These are phyloP conservation scores for Phocides pigmalion DNA, from an alignment of 1,140 invertebrate genomes.

Conservation along the genomic window DNA sequence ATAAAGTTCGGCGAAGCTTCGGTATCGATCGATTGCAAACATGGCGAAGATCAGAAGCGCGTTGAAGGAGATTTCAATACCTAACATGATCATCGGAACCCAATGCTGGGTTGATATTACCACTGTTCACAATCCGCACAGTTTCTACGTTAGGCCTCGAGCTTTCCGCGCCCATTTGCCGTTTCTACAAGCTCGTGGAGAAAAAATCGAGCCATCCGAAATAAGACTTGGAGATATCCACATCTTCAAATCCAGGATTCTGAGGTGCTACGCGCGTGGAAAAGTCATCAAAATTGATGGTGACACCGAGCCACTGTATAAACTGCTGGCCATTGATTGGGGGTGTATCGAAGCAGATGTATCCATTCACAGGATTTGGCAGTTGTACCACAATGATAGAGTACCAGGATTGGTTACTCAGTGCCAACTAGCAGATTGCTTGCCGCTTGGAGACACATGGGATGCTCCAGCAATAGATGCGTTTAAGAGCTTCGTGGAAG, in stretches of 20 bases:
- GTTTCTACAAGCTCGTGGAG: conserved; percentile 2
- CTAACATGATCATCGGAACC: conserved; percentile 30
- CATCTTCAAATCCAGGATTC: conserved; percentile 35
- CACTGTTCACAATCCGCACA: conserved; percentile 42
- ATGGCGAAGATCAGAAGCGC: background rate
- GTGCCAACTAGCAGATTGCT: conserved; percentile 40
- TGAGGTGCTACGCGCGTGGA: conserved; percentile 34
- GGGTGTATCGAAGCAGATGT: background rate
- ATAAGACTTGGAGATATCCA: conserved; percentile 19
- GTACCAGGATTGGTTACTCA: conserved; percentile 38
- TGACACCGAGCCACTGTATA: background rate
- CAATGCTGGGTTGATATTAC: conserved; percentile 39
- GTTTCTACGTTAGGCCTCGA: conserved; percentile 40
- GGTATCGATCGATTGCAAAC: background rate
- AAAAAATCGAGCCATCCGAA: background rate
- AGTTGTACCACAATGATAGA: background rate
- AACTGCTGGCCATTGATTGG: background rate
- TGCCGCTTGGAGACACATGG: conserved; percentile 32
- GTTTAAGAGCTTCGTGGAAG: conserved; percentile 40
- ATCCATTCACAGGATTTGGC: background rate
- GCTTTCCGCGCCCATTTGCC: conserved; percentile 16
- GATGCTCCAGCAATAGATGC: conserved; percentile 25
- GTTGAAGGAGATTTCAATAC: background rate
- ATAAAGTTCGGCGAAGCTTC: too few species aligned
- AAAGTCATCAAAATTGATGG: conserved; percentile 16